Base-by-base conservation (phyloP, 2,797 vertebrate species). In the Cirrhinus mrigala region DNA sequence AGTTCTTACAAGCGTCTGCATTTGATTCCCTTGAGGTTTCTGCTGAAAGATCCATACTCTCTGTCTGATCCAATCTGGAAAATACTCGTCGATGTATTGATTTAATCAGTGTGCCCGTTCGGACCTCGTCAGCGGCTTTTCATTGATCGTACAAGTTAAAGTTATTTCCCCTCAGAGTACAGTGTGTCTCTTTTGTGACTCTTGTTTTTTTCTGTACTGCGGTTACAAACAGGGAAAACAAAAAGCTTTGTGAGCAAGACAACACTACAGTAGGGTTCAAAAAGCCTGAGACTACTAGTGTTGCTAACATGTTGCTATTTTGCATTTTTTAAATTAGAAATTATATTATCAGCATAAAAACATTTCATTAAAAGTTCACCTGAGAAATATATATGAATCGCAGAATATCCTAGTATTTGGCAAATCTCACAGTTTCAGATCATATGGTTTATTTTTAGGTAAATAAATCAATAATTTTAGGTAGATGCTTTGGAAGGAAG, bases 71-170 rank as follows among this genome's bases (percentile, higher is more conserved):
- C 56, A 85, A 85, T 85, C 78, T 74, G 58, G 70, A 74, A 81
- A 66, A 85, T 66, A 52, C 68, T 85, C 8, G 29, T 85, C 69
- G 22, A 85, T 85, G 77, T 64, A 80, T 85, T 85, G 84, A 85
- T 85, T 80, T 85, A 80, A 80, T 85, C 77, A 80, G 77, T 15
- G 44, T 27, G 1, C 44, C 77, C 6, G 4, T 74, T 71, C 11
- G 4, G 77, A 74, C 77, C 29, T 48, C 16, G 16, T 73, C 69
- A 29, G 84, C 9, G 1, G 69, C 54, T 79, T 80, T 85, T 27
- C 56, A 85, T 79, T 50, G 77, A 85, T 80, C 12, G n/a, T 48
- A 46, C 52, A 80, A 79, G 56, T 74, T 74, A 74, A 80, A 74
- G 54, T 80, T 80, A 80, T 85, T 85, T 80, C 56, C 64, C 52